phyloP scores from a whole-genome alignment of 2,113 vertebrate species.

The Hemiprocne comata region DNA sequence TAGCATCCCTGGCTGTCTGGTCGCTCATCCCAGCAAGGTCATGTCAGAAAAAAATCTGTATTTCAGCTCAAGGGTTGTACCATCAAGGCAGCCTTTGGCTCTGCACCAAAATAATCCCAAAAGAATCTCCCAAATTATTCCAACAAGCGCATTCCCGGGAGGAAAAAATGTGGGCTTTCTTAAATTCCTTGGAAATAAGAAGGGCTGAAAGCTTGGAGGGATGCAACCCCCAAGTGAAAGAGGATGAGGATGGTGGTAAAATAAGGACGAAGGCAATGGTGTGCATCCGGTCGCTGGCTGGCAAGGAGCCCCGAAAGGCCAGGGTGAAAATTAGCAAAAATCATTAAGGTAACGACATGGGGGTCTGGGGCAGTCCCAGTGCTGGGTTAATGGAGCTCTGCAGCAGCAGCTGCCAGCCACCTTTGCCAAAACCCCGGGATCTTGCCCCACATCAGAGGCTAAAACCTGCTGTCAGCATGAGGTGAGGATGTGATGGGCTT shows the following conservation, averaged over 20 bases:
- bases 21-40: constrained; percentile 5
- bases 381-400: constrained; percentile 58
- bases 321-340: neutral
- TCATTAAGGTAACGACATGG: neutral
- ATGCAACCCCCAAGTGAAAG: rapidly evolving
- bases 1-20: neutral
- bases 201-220: neutral
- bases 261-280: neutral
- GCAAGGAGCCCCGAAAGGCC: neutral
- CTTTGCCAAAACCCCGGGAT: rapidly evolving
- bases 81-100: neutral
- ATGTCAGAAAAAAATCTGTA: neutral
- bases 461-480: rapidly evolving
- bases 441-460: neutral
- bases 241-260: neutral
- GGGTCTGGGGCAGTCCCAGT: neutral
- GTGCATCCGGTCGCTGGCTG: neutral
- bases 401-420: constrained; percentile 3
- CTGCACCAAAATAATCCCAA: rapidly evolving
- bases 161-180: rapidly evolving
- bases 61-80: neutral
- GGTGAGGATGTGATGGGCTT: neutral
- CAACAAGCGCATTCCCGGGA: neutral
- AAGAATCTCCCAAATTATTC: neutral
- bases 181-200: neutral